Percentiles rank a stretch among this genome's conserved stretches.
phyloP scores from a whole-genome alignment of 2,113 vertebrate species.

The Lasiurus borealis region DNA sequence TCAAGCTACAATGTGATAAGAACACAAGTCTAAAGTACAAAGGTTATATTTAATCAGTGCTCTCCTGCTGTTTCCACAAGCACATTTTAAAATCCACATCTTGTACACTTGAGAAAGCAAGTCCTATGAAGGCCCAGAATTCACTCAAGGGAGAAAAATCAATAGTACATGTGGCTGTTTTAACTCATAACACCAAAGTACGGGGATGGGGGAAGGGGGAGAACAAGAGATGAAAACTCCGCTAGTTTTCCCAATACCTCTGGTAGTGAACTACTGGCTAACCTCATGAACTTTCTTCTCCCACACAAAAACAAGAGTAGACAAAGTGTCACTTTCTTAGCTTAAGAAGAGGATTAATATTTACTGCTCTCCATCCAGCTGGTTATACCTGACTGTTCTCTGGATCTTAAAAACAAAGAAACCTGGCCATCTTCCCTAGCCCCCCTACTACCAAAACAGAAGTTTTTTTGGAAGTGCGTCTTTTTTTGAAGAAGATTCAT shows the following conservation, averaged over 20 bases:
- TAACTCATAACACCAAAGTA: background rate
- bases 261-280: background rate
- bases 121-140: background rate
- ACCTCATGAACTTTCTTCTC: background rate
- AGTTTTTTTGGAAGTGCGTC: background rate
- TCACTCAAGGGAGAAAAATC: constrained; percentile 13
- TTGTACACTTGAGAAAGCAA: background rate
- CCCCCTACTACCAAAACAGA: background rate
- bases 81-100: constrained; percentile 39
- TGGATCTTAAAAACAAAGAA: constrained; percentile 25
- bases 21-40: constrained; percentile 48
- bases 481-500: background rate
- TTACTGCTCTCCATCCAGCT: background rate
- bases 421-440: background rate
- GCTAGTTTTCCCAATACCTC: background rate
- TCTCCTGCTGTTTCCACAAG: background rate
- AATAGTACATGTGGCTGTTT: background rate
- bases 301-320: background rate
- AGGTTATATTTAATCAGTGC: constrained; percentile 24
- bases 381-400: background rate
- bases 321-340: background rate
- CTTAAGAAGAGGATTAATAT: background rate
- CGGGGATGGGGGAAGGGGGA: too few relatives aligned
- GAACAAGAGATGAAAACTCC: background rate
- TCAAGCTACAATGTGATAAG: constrained; percentile 54